These are phyloP conservation scores for Aegotheles bennettii DNA, from an alignment of 2,113 vertebrate genomes.

Conservation along the genomic window DNA sequence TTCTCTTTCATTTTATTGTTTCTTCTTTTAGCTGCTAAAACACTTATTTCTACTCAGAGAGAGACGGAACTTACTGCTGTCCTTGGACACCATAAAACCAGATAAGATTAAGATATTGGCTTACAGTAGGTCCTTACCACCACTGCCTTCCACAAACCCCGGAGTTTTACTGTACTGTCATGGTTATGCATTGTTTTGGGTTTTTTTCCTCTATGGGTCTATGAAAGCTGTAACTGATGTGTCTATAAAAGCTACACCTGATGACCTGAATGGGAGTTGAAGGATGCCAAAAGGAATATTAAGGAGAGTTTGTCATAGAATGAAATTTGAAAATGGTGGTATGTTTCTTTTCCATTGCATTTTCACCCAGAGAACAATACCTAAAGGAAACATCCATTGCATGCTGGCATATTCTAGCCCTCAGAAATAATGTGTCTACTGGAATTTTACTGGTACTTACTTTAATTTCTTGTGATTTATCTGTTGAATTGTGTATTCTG, in stretches of 20 bases:
- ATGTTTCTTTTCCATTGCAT: not conserved
- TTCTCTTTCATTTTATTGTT: not conserved
- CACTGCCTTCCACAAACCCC: not conserved
- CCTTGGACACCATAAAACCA: not conserved
- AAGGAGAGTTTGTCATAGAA: not conserved
- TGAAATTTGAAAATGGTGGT: not conserved
- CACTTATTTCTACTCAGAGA: not conserved
- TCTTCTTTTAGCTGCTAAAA: not conserved
- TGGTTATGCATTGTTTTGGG: not conserved
- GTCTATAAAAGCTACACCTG: not conserved
- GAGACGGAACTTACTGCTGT: not conserved
- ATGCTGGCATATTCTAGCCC: not conserved
- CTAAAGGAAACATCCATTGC: not conserved
- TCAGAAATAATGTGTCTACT: not conserved
- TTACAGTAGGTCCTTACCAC: not conserved
- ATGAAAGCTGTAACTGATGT: not conserved
- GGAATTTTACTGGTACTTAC: not conserved
- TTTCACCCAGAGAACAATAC: not conserved
- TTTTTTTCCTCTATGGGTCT: not conserved
- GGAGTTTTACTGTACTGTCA: not conserved
- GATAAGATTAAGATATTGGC: not conserved
- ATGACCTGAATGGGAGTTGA: not conserved
- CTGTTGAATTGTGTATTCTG: not conserved
- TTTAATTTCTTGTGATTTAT: not conserved
- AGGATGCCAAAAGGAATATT: not conserved